Percentiles rank a stretch among this genome's conserved stretches.
Evolutionary conservation across 2,888 invertebrate genomes (phyloP).

Genomic region (Pollenia amentaria): DNA sequence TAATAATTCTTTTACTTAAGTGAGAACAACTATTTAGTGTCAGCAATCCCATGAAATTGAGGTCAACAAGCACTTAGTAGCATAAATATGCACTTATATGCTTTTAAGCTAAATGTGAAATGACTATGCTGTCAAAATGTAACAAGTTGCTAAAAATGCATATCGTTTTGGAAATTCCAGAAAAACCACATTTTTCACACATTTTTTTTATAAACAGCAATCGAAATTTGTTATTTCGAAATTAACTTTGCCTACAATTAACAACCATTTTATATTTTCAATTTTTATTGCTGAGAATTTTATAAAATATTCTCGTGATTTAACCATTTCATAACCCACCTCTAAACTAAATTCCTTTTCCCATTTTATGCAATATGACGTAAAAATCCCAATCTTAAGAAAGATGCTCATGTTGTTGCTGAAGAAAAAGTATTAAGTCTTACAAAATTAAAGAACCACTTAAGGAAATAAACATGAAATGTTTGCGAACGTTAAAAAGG

Average conservation of each 20-base stretch:
- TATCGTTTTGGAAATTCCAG: background rate
- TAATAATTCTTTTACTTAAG: background rate
- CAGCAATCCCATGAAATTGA: constrained; percentile 4
- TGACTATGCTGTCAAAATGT: constrained; percentile 5
- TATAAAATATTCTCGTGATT: constrained; percentile 6
- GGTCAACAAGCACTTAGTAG: constrained; percentile 32
- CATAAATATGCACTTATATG: constrained; percentile 3
- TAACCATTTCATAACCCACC: constrained; percentile 3
- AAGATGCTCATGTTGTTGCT: constrained; percentile 23
- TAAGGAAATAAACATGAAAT: constrained; percentile 73
- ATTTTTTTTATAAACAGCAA: background rate
- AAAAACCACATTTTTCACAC: constrained; percentile 14
- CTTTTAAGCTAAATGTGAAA: background rate
- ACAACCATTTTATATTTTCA: background rate
- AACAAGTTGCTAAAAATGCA: background rate
- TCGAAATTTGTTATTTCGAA: background rate
- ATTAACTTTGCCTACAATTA: background rate
- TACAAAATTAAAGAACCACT: constrained; percentile 76
- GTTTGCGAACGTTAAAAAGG: constrained; percentile 70
- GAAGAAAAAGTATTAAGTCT: constrained; percentile 58
- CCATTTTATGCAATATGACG: constrained; percentile 6
- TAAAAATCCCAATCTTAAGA: constrained; percentile 10
- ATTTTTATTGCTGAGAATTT: background rate
- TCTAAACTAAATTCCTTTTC: background rate
- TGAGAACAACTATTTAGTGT: background rate